phyloP scores from a whole-genome alignment of 1,140 invertebrate species.

The Linepithema humile region DNA sequence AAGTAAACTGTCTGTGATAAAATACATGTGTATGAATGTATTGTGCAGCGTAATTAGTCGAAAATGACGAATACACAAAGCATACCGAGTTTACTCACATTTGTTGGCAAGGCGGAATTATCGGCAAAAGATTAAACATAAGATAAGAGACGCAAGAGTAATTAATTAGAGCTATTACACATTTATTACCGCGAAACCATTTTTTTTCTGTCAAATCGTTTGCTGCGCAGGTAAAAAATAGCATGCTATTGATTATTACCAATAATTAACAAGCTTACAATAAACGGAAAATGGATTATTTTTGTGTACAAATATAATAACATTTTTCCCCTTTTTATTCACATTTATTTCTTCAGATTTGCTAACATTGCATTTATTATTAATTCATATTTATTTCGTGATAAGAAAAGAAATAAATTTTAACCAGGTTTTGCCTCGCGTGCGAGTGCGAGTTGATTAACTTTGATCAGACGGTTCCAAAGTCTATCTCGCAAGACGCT shows the following conservation, averaged over 20 bases:
- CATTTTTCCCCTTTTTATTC: background rate
- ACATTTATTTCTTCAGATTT: background rate
- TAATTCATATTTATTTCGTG: background rate
- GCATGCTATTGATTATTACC: background rate
- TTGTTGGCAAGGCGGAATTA: constrained; percentile 1
- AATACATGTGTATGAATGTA: background rate
- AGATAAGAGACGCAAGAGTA: background rate
- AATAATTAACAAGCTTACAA: background rate
- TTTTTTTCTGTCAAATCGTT: background rate
- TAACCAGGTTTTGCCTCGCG: constrained; percentile 7
- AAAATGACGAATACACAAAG: background rate
- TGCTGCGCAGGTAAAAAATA: background rate
- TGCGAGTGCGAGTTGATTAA: constrained; percentile 35
- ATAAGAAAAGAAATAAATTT: background rate
- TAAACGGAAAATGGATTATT: background rate
- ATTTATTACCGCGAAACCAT: background rate
- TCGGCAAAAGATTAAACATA: background rate
- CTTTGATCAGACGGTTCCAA: background rate
- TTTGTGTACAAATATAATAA: background rate
- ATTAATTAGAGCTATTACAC: background rate
- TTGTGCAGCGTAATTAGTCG: background rate
- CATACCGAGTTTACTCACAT: background rate
- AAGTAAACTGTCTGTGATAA: background rate
- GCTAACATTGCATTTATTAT: background rate
- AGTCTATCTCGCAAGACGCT: background rate